These are phyloP conservation scores for Benthochromis sp. DNA, from an alignment of 2,113 vertebrate genomes.

Conservation along the genomic window DNA sequence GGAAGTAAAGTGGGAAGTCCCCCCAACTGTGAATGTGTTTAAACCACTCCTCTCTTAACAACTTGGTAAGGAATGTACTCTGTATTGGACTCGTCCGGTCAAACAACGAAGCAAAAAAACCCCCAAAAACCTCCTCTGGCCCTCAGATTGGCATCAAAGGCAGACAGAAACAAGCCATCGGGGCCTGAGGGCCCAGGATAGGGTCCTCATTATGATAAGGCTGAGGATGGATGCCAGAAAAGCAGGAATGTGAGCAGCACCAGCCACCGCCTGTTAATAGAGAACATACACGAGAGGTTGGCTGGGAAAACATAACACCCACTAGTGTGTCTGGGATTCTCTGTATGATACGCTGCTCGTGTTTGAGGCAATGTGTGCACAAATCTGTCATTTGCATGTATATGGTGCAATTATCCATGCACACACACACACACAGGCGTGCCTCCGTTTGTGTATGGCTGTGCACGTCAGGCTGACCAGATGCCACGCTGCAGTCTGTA, in stretches of 20 bases:
- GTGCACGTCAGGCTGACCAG: slow-evolving; percentile 30
- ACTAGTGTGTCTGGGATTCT: background rate
- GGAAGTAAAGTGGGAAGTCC: background rate
- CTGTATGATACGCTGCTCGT: background rate
- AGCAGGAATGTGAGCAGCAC: background rate
- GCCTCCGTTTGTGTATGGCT: background rate
- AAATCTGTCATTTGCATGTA: background rate
- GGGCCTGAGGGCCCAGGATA: background rate
- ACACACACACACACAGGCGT: background rate
- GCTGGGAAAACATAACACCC: background rate
- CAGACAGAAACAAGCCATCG: background rate
- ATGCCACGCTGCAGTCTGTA: slow-evolving; percentile 39
- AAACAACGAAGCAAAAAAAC: background rate
- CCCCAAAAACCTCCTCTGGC: background rate
- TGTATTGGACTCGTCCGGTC: background rate
- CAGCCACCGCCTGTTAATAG: background rate
- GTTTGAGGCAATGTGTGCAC: background rate
- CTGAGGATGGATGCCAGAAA: slow-evolving; percentile 1
- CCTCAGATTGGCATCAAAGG: slow-evolving; percentile 47
- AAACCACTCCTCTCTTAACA: background rate
- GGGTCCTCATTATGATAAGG: slow-evolving; percentile 4
- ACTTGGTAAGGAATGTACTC: background rate
- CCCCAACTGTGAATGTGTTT: background rate
- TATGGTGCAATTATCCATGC: background rate
- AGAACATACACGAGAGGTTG: background rate